Evolutionary conservation across 2,113 vertebrate species (phyloP), one percentile per base, ranked within the genome.

Genomic region (Vimba vimba): DNA sequence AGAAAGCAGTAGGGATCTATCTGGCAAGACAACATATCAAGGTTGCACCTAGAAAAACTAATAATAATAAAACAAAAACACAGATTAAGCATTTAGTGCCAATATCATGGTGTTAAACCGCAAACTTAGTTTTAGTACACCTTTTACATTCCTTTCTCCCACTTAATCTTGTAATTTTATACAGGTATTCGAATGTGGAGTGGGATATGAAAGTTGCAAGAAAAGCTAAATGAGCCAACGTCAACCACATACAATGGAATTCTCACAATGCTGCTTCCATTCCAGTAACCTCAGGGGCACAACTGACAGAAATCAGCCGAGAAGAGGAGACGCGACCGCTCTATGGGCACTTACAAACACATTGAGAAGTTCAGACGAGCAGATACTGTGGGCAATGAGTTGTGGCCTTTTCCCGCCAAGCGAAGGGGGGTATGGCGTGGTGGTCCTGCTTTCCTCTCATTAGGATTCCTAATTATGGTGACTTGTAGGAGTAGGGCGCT

Each of bases 401-500:
- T 68, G 86, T 33, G 84, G 80, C 45, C 80, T 75, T 88, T 85
- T 87, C 47, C 81, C 81, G 81, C 81, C 81, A 83, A 83, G 12
- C 52, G 50, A 83, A 73, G 82, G 80, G 62, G 62, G 71, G 79
- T 77, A 55, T 74, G 73, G 87, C 57, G 75, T 78, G 64, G 74
- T 82, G 81, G 90, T 94, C 92, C 87, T 86, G 85, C 68, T 66
- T 92, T 93, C 89, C 91, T 91, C 89, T 94, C 89, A 91, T 91
- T 88, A 88, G 88, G 90, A 91, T 86, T 88, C 92, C 91, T 93
- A 94, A 95, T 94, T 94, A 92, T 90, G 87, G 90, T 90, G 88
- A 88, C 91, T 85, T 88, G 91, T 94, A 94, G 93, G 93, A 94
- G 94, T 92, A 87, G 90, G 93, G 91, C 88, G 89, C 90, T 90